Base-by-base conservation (phyloP, 2,888 invertebrate species). In the Andrena haemorrhoa region DNA sequence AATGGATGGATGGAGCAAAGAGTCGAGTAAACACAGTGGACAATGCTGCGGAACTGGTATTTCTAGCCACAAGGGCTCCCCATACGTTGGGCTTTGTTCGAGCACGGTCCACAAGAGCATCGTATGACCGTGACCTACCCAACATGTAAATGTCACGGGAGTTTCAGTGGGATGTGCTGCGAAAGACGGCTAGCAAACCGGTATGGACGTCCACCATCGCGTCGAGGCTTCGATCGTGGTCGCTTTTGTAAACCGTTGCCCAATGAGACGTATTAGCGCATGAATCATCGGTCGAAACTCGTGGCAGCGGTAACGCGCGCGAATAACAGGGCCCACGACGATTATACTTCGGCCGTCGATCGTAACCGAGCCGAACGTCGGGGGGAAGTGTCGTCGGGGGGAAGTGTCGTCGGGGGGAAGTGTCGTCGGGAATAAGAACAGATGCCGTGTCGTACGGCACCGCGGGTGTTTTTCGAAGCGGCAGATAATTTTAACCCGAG, bases 71-170 rank as follows among this genome's bases (percentile, higher is more conserved):
- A 65, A 41, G n/a, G 23, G 10, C 58, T 51, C 3, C 23, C 51
- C 23, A 20, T n/a, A 47, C 23, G 51, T 41, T 60, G n/a, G 7
- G 51, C n/a, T 69, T 63, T 64, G 53, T 68, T 49, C 68, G 64
- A 35, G 29, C 35, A 47, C 31, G 47, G 66, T 56, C 64, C 75
- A 26, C 33, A 47, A 82, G 70, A 71, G 56, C 58, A 51, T 35
- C 20, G 78, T 82, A 56, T 83, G 89, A 89, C 90, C 91, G 79
- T 90, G 90, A 91, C 90, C 91, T 90, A 89, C 72, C 89, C 84
- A 84, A 84, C 84, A 83, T 83, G 86, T 79, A 88, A 90, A 89
- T 87, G 90, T 90, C 89, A 89, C 85, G 89, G 84, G 86, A 86
- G 84, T 72, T 69, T 75, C 76, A 71, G 49, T 49, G 75, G 35